Conservation (phyloP, 2,888 invertebrate genomes). For the Kryphioiulus occultus region DNA sequence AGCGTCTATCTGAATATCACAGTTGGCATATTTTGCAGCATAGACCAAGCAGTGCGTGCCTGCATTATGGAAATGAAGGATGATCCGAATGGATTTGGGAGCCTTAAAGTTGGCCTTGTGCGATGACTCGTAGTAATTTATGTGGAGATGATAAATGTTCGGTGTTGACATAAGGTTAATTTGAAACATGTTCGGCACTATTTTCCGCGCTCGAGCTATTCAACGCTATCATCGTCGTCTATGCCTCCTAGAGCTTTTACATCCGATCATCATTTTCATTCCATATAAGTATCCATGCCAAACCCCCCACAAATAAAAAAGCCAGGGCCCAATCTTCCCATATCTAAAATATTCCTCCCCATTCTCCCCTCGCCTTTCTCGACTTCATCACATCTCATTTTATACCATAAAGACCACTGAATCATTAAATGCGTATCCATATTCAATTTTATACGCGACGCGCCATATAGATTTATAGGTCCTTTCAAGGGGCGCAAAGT, state of each 20-base stretch:
- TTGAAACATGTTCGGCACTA: slow-evolving; percentile 44
- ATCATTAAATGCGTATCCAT: slow-evolving; percentile 41
- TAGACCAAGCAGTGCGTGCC: background rate
- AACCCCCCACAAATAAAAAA: background rate
- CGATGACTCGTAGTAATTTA: slow-evolving; percentile 49
- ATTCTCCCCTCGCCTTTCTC: slow-evolving; percentile 42
- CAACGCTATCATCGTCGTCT: slow-evolving; percentile 9
- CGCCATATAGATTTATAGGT: slow-evolving; percentile 19
- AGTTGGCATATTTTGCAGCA: too few species aligned
- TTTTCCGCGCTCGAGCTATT: background rate
- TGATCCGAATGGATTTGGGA: slow-evolving; percentile 30
- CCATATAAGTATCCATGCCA: background rate
- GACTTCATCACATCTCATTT: slow-evolving; percentile 45
- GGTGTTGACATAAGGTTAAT: slow-evolving; percentile 49
- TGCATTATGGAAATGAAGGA: slow-evolving; percentile 31
- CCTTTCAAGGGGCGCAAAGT: background rate
- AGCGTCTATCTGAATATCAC: too few species aligned
- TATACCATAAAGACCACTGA: slow-evolving; percentile 44
- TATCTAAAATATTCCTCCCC: slow-evolving; percentile 31
- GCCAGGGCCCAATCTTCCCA: background rate
- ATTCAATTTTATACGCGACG: slow-evolving; percentile 34
- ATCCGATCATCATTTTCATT: slow-evolving; percentile 32
- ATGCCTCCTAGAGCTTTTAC: slow-evolving; percentile 14
- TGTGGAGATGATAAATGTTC: slow-evolving; percentile 48
- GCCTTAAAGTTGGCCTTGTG: slow-evolving; percentile 37